Evolutionary conservation across 2,113 vertebrate species (phyloP).

Genomic region (Chamaetylas fuelleborni): DNA sequence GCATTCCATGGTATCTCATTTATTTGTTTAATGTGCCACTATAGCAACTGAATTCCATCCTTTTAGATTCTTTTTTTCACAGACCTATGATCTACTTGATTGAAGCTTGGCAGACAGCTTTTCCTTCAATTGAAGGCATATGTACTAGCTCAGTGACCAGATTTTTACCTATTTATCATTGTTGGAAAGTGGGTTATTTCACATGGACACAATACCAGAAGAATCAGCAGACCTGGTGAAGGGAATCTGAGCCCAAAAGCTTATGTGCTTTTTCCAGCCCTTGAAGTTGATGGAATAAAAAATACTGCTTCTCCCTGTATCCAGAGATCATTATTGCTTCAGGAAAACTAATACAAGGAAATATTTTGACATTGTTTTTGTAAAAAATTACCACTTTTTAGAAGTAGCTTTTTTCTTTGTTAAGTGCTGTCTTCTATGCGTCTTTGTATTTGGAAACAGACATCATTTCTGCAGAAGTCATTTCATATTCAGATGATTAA

Average conservation of each 20-base stretch:
- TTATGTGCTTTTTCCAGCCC: slow-evolving; percentile 44
- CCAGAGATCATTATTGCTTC: background rate
- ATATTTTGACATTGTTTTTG: slow-evolving; percentile 29
- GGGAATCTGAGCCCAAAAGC: background rate
- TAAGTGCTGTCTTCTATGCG: background rate
- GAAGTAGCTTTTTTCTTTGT: slow-evolving; percentile 29
- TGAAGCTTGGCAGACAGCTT: slow-evolving; percentile 70
- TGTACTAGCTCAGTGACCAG: slow-evolving; percentile 65
- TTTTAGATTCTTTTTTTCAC: slow-evolving; percentile 51
- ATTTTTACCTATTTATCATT: slow-evolving; percentile 70
- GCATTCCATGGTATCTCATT: slow-evolving; percentile 83
- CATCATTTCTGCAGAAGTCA: slow-evolving; percentile 37
- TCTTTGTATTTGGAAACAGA: slow-evolving; percentile 53
- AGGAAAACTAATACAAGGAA: background rate
- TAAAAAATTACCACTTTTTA: background rate
- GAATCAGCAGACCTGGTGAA: slow-evolving; percentile 51
- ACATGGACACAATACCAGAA: slow-evolving; percentile 49
- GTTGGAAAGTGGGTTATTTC: slow-evolving; percentile 57
- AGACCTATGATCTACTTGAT: slow-evolving; percentile 70
- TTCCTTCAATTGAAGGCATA: slow-evolving; percentile 78
- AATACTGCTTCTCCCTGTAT: background rate
- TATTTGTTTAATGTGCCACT: slow-evolving; percentile 85
- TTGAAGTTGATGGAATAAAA: slow-evolving; percentile 43
- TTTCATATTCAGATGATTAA: slow-evolving; percentile 52
- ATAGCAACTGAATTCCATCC: slow-evolving; percentile 80